Evolutionary conservation across 64 coral and sea anemone species (phyloP).

Genomic region (Actinia equina): DNA sequence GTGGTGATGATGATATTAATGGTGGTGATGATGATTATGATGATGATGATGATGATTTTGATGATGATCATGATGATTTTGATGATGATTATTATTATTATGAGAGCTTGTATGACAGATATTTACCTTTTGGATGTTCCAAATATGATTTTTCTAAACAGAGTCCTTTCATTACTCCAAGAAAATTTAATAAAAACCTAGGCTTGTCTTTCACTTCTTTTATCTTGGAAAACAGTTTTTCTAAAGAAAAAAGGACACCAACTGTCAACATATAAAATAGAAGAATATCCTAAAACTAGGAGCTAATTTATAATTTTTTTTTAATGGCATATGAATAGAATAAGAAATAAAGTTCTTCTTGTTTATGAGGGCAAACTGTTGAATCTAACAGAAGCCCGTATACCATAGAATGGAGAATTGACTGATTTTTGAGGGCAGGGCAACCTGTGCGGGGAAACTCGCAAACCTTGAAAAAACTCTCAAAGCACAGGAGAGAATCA

Average conservation of each 20-base stretch:
- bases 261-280: not conserved
- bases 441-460: too few species aligned
- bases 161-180: slow-evolving; percentile 1
- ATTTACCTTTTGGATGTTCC: not conserved
- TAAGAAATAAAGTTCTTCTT: too few species aligned
- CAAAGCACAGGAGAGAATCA: too few species aligned
- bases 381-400: too few species aligned
- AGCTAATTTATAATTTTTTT: not conserved
- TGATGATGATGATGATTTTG: not conserved
- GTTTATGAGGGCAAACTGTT: too few species aligned
- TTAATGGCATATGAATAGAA: not conserved
- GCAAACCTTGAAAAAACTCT: too few species aligned
- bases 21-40: too few species aligned
- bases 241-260: not conserved
- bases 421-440: too few species aligned
- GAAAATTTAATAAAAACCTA: not conserved
- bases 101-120: not conserved
- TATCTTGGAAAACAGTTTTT: not conserved
- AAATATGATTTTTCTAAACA: not conserved
- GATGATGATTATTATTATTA: not conserved
- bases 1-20: too few species aligned
- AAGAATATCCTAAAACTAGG: not conserved
- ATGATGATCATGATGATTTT: not conserved
- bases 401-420: too few species aligned
- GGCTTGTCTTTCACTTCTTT: not conserved